Percentiles rank a stretch among this genome's conserved stretches.
Evolutionary conservation across 2,113 vertebrate genomes (phyloP).

Genomic region (Calyptomena viridis): DNA sequence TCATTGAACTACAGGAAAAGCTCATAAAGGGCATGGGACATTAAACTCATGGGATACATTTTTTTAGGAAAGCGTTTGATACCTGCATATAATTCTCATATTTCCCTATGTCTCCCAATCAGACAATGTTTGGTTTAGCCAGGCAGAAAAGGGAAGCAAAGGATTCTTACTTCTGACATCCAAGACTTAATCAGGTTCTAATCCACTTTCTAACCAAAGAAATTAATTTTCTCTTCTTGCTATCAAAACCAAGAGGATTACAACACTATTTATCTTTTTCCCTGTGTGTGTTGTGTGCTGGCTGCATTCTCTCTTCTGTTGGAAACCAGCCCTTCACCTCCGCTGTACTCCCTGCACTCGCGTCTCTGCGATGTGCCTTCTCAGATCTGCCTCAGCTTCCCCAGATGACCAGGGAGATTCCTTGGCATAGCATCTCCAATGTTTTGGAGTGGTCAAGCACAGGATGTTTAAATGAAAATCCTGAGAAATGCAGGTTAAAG

Average conservation of each 20-base stretch:
- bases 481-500: not conserved
- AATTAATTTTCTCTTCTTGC: not conserved
- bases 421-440: not conserved
- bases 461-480: not conserved
- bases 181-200: not conserved
- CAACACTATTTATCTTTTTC: not conserved
- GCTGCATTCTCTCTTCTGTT: not conserved
- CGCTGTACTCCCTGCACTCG: fast-evolving
- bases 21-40: not conserved
- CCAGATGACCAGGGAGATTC: not conserved
- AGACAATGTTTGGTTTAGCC: not conserved
- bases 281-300: not conserved
- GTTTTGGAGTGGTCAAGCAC: not conserved
- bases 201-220: not conserved
- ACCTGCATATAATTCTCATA: not conserved
- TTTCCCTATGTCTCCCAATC: not conserved
- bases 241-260: not conserved
- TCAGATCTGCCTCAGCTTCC: not conserved
- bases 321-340: not conserved
- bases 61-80: not conserved
- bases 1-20: not conserved
- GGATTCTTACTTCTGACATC: not conserved
- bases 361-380: fast-evolving
- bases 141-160: not conserved
- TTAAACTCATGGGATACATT: too few relatives aligned